Percentiles rank a stretch among this genome's conserved stretches.
Evolutionary conservation across 2,888 invertebrate species (phyloP).

Genomic region (Malthinus seriepunctatus): DNA sequence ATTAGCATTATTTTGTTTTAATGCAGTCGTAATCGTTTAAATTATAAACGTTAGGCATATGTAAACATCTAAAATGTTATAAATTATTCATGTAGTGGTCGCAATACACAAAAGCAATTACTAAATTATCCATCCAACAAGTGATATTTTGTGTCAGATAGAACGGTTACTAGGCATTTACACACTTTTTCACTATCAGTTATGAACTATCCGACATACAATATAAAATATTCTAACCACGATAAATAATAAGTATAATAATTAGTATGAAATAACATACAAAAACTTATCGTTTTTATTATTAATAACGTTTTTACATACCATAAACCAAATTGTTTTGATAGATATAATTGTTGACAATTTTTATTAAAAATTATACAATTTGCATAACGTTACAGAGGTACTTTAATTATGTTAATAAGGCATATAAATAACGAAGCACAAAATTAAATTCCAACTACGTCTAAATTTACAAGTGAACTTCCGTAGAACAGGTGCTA

Average conservation of each 20-base stretch:
- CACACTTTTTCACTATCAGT: slow-evolving; percentile 42
- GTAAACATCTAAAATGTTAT: slow-evolving; percentile 31
- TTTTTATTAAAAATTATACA: background rate
- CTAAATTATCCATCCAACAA: slow-evolving; percentile 45
- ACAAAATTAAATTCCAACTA: background rate
- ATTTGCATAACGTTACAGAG: background rate
- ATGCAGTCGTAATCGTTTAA: slow-evolving; percentile 29
- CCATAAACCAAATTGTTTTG: slow-evolving; percentile 1
- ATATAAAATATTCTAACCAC: slow-evolving; percentile 17
- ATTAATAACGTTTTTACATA: background rate
- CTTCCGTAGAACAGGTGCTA: too few species aligned
- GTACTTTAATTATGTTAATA: too few species aligned
- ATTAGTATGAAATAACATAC: slow-evolving; percentile 16
- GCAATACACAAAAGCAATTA: slow-evolving; percentile 40
- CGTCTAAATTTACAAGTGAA: too few species aligned
- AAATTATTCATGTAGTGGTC: slow-evolving; percentile 42
- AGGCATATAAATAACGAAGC: too few species aligned
- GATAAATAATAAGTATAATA: slow-evolving; percentile 16
- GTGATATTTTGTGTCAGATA: slow-evolving; percentile 41
- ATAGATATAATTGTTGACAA: background rate
- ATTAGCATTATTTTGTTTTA: slow-evolving; percentile 25
- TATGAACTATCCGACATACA: slow-evolving; percentile 31
- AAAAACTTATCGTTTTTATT: slow-evolving; percentile 1
- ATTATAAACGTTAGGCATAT: slow-evolving; percentile 30
- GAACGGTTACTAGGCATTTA: slow-evolving; percentile 34